phyloP scores from a whole-genome alignment of 2,113 vertebrate genomes.

The Sturnira hondurensis region DNA sequence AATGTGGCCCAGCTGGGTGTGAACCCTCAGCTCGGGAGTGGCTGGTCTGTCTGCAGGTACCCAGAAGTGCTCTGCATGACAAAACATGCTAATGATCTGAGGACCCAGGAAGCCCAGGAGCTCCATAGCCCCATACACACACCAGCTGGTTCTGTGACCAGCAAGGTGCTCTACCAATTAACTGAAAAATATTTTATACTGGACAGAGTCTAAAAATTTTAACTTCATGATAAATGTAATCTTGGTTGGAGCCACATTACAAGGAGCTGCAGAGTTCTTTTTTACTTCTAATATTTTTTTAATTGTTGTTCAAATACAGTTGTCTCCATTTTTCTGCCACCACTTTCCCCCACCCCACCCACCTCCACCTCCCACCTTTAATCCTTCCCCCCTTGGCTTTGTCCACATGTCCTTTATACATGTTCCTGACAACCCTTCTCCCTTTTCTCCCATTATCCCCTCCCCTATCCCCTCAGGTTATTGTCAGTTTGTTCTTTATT shows the following conservation, averaged over 20 bases:
- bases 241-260: not conserved
- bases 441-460: too few species aligned
- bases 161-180: not conserved
- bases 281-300: too few species aligned
- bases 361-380: too few species aligned
- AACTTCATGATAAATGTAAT: not conserved
- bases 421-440: too few species aligned
- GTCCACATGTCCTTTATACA: too few species aligned
- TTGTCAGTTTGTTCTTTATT: too few species aligned
- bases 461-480: too few species aligned
- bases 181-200: not conserved
- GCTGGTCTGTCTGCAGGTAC: not conserved
- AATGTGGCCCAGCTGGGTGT: accelerated
- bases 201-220: not conserved
- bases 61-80: not conserved
- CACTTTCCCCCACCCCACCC: too few species aligned
- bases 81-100: not conserved
- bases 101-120: not conserved
- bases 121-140: not conserved
- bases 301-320: too few species aligned
- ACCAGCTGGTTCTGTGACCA: accelerated
- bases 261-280: not conserved
- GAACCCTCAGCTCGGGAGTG: accelerated
- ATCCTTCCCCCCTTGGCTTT: too few species aligned
- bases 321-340: too few species aligned